These are phyloP conservation scores for Semotilus atromaculatus DNA, from an alignment of 2,797 vertebrate species.

Conservation along the genomic window DNA sequence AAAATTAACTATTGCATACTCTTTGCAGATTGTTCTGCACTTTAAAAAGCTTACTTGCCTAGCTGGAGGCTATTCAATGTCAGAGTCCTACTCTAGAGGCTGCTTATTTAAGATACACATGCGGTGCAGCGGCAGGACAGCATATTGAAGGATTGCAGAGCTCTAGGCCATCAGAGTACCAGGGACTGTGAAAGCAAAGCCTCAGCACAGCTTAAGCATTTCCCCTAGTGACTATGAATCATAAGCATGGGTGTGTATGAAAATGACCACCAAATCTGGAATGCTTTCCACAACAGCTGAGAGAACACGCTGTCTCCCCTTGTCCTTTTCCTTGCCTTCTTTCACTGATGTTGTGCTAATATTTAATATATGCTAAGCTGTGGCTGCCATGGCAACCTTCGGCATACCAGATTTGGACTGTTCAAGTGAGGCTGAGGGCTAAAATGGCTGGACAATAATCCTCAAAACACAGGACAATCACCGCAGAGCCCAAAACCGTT, in stretches of 20 bases:
- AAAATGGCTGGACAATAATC: slow-evolving; percentile 65
- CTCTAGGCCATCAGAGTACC: slow-evolving; percentile 38
- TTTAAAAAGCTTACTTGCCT: slow-evolving; percentile 31
- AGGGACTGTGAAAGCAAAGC: slow-evolving; percentile 28
- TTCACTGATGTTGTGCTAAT: slow-evolving; percentile 68
- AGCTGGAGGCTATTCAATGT: slow-evolving; percentile 33
- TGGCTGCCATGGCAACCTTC: slow-evolving; percentile 81
- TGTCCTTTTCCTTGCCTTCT: slow-evolving; percentile 32
- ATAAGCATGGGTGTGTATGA: slow-evolving; percentile 45
- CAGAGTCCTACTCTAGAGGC: slow-evolving; percentile 17
- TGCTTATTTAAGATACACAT: slow-evolving; percentile 28
- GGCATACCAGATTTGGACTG: slow-evolving; percentile 72
- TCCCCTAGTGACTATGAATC: slow-evolving; percentile 43
- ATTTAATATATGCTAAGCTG: slow-evolving; percentile 83
- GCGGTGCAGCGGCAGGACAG: slow-evolving; percentile 40
- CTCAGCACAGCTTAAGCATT: slow-evolving; percentile 39
- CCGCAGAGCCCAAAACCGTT: slow-evolving; percentile 7
- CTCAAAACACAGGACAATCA: slow-evolving; percentile 50
- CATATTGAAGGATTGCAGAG: slow-evolving; percentile 45
- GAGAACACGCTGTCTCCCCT: slow-evolving; percentile 25
- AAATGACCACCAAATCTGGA: slow-evolving; percentile 34
- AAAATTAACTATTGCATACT: slow-evolving; percentile 13
- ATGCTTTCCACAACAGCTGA: slow-evolving; percentile 38
- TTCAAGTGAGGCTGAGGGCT: slow-evolving; percentile 65
- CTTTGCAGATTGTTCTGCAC: background rate